Percentiles rank a stretch among this genome's conserved stretches.
These are phyloP conservation scores for Clostera curtula DNA, from an alignment of 2,888 invertebrate species.

Conservation along the genomic window DNA sequence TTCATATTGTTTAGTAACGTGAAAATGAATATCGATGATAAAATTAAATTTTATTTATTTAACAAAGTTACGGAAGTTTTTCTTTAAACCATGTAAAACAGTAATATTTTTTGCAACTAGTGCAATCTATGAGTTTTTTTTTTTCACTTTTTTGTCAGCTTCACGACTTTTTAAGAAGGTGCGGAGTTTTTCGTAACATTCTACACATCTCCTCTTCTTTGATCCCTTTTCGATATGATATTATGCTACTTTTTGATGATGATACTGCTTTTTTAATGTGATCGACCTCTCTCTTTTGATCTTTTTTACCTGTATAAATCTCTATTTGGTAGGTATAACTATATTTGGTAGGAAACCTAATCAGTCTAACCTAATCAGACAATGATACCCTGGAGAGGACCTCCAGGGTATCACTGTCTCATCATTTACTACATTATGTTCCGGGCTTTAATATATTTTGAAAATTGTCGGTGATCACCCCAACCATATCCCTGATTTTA, in stretches of 20 bases:
- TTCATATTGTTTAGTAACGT: conserved; percentile 6
- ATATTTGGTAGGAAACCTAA: no score
- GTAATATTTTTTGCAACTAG: conserved; percentile 3
- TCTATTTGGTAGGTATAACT: no score
- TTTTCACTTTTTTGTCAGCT: conserved; percentile 9
- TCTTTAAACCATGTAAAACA: conserved; percentile 5
- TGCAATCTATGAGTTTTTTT: conserved; percentile 4
- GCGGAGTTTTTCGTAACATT: conserved; percentile 11
- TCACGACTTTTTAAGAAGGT: conserved; percentile 8
- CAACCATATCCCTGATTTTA: no score
- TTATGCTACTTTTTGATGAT: not conserved
- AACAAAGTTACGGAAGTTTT: not conserved
- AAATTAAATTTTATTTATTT: conserved; percentile 3
- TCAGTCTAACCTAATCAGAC: no score
- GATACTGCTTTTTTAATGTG: no score
- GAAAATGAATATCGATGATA: conserved; percentile 5
- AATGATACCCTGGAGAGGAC: no score
- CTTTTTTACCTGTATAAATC: no score
- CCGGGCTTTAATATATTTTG: no score
- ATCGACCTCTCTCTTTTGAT: no score
- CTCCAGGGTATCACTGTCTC: no score
- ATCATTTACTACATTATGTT: no score
- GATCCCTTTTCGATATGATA: conserved; percentile 1
- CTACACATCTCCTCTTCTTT: conserved; percentile 7
- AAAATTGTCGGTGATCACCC: no score